Base-by-base conservation (phyloP, 2,888 invertebrate species). In the Leptodirus hochenwartii region DNA sequence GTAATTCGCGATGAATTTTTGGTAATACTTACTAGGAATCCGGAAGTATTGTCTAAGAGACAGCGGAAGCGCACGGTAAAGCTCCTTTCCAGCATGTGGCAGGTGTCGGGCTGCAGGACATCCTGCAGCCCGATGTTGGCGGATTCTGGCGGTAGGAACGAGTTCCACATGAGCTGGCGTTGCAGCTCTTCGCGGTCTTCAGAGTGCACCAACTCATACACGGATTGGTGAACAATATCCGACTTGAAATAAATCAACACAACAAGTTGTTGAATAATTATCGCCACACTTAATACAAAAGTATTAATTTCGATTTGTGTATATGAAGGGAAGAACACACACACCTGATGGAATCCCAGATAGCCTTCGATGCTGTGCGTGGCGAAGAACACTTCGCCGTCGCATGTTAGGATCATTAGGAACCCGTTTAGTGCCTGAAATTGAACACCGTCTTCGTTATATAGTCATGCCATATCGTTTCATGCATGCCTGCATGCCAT, bases 301-400 rank as follows among this genome's bases (percentile, higher is more conserved):
- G n/a, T n/a, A n/a, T n/a, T n/a, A n/a, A n/a, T 20, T n/a, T 20
- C 20, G 6, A 25, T 9, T 25, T 11, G 8, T 25, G 6, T 25
- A 27, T 13, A 17, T 11, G 16, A 17, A 6, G 12, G 11, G 9
- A 31, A 29, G 22, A 15, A 15, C 15, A 28, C 33, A 54, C 64
- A 64, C 64, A 96, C 96, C 81, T 98, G 98, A 68, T 98, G 96
- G 69, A 99, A 98, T 58, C 98, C 98, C 51, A 98, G 71, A 64
- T 95, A 99, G 58, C 88, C 93, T 66, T 98, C 98, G 56, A 99
- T 96, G 60, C 93, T 95, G 66, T 96, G 88, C 39, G 96, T 95
- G 34, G 95, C 95, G 64, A 95, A 98, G 69, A 98, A 98, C 29
- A 99, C 95, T 60, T 98, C 98, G 38, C 96, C 96, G 54, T 96